A percentile compares a stretch with the other conserved stretches of the same genome.
Evolutionary conservation across 1,140 invertebrate species (phyloP).

Genomic region (Acromyrmex charruanus): DNA sequence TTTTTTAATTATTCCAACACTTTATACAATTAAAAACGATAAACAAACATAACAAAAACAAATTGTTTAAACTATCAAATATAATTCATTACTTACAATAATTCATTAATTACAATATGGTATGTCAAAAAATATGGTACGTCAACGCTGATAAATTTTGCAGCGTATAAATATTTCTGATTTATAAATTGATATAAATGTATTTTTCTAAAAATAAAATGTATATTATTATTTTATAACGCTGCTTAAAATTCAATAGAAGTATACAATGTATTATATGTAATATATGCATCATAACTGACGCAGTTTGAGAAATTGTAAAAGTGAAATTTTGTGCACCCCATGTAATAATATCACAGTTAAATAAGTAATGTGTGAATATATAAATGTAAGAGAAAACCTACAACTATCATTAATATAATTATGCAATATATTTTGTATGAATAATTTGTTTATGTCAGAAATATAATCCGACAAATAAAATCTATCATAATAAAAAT

Average conservation of each 20-base stretch:
- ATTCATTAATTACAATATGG: background rate
- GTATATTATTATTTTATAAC: conserved; percentile 14
- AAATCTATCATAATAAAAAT: background rate
- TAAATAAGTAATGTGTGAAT: background rate
- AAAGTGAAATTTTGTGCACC: background rate
- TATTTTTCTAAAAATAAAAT: conserved; percentile 13
- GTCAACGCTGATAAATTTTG: background rate
- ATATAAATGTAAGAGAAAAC: background rate
- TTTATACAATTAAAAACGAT: conserved; percentile 13
- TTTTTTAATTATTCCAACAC: background rate
- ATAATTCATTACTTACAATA: background rate
- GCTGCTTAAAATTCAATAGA: background rate
- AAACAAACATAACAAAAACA: background rate
- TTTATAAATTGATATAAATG: conserved; percentile 15
- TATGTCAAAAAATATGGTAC: background rate
- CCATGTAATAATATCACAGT: background rate
- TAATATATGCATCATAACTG: conserved; percentile 11
- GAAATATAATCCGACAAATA: conserved; percentile 21
- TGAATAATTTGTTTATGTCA: conserved; percentile 17
- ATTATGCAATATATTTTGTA: background rate
- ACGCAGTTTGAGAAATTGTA: conserved; percentile 20
- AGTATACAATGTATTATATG: conserved; percentile 4
- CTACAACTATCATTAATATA: background rate
- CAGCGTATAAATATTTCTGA: conserved; percentile 3
- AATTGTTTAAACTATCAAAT: conserved; percentile 13